Conservation (phyloP, 2,797 vertebrate species). For the Pelodytes ibericus region DNA sequence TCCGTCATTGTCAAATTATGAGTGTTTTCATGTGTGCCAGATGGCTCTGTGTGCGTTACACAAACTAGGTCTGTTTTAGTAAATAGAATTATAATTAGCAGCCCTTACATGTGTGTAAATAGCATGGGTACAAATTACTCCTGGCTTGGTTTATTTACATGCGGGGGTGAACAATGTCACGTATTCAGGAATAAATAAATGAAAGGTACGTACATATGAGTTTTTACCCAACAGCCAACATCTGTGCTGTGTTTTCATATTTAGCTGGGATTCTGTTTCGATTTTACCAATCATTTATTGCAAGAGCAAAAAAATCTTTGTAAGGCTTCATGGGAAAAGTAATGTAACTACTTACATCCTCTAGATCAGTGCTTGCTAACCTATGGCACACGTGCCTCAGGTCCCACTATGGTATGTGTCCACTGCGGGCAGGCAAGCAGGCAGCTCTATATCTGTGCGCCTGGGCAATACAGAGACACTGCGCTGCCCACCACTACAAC, state of each 20-base stretch:
- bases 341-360: too few relatives aligned
- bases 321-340: neutral
- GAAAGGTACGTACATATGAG: constrained; percentile 12
- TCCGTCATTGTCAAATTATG: constrained; percentile 27
- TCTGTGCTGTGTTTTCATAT: constrained; percentile 29
- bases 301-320: neutral
- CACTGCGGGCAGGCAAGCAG: too few relatives aligned
- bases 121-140: constrained; percentile 11
- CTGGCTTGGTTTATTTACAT: constrained; percentile 43
- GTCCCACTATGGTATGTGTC: too few relatives aligned
- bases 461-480: too few relatives aligned
- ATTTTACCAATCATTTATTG: neutral
- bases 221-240: constrained; percentile 16
- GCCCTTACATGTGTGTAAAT: constrained; percentile 9
- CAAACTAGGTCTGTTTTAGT: constrained; percentile 32
- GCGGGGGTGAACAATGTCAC: constrained; percentile 29
- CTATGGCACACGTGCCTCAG: too few relatives aligned
- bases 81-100: constrained; percentile 43
- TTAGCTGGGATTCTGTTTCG: neutral
- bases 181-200: constrained; percentile 44
- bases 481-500: too few relatives aligned
- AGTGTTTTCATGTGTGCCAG: constrained; percentile 11
- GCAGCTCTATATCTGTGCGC: too few relatives aligned
- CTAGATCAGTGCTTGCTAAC: too few relatives aligned
- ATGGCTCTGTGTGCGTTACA: constrained; percentile 19